Evolutionary conservation across 2,113 vertebrate genomes (phyloP), one percentile per base, ranked within the genome.

Genomic region (Mustela lutreola): DNA sequence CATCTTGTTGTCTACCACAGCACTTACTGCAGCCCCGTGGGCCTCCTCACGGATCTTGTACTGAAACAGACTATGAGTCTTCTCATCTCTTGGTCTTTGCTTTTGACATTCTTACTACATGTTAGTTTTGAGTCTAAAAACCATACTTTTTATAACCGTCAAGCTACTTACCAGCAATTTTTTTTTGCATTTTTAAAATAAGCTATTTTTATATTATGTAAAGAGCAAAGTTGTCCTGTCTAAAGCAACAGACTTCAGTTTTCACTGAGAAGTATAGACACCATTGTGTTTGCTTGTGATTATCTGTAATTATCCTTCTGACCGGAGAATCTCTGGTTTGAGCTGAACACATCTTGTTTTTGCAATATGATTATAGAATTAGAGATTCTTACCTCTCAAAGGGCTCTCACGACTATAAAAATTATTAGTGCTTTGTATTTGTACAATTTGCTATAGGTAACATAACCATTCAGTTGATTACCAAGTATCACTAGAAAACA

Each of bases 341-440:
- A 94, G 33, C 42, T 87, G 11, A 94, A n/a, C 18, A 2, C 7
- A 36, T 62, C 63, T 91, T 87, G 42, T 45, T 89, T 96, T 93
- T 95, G 58, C 84, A 94, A 84, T 80, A 88, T 26, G 26, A 88
- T 80, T 60, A 73, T 45, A 88, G n/a, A 94, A 56, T 95, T 71
- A 79, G 24, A n/a, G 31, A 87, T 65, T 70, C 12, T 84, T 39
- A 83, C 6, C 31, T 83, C 62, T 84, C 58, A n/a, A 42, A 28
- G 31, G 11, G 56, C 50, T 84, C 85, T 93, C 8, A 80, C 28
- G 53, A 56, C 31, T 75, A 11, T 2, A 16, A 53, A 73, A 73
- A 85, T 73, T 84, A 62, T 48, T 26, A 93, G 3, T 21, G 24
- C 3, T 84, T 96, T 91, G 33, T 95, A 65, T 92, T 91, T 85